Percentiles rank a stretch among this genome's conserved stretches.
Conservation (phyloP, 23 tunicate species). For the Phallusia fumigata region DNA sequence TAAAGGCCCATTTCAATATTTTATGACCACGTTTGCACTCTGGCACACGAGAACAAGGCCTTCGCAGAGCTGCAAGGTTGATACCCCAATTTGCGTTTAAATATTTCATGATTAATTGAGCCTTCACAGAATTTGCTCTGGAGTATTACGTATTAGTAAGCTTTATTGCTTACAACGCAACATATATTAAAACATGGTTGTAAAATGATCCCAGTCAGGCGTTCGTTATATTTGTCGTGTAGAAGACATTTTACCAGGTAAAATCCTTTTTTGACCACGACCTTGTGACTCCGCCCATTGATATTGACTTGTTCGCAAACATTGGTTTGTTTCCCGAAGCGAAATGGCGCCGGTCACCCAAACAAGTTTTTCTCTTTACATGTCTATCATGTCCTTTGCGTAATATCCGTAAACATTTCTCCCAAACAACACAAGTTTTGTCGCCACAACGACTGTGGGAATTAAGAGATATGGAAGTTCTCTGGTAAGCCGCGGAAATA, state of each 20-base stretch:
- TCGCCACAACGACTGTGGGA: conserved; percentile 13
- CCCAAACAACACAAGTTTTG: background rate
- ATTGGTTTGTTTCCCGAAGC: no score
- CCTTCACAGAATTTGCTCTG: no score
- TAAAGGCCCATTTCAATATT: background rate
- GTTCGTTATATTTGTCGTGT: no score
- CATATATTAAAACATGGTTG: no score
- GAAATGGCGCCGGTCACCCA: no score
- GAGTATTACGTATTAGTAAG: no score
- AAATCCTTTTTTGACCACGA: no score
- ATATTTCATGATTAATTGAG: background rate
- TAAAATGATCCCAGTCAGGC: no score
- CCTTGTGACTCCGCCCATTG: no score
- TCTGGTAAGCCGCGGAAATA: background rate
- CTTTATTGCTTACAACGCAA: no score
- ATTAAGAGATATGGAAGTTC: background rate
- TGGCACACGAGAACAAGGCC: background rate
- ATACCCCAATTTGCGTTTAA: background rate
- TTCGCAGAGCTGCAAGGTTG: background rate
- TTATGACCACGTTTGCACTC: background rate
- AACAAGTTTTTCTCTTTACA: background rate
- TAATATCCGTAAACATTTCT: background rate
- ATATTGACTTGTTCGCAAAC: no score
- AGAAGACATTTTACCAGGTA: no score
- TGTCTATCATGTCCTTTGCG: conserved; percentile 1